Base-by-base conservation (phyloP, 2,888 invertebrate species). In the Drosophila maculinotata region DNA sequence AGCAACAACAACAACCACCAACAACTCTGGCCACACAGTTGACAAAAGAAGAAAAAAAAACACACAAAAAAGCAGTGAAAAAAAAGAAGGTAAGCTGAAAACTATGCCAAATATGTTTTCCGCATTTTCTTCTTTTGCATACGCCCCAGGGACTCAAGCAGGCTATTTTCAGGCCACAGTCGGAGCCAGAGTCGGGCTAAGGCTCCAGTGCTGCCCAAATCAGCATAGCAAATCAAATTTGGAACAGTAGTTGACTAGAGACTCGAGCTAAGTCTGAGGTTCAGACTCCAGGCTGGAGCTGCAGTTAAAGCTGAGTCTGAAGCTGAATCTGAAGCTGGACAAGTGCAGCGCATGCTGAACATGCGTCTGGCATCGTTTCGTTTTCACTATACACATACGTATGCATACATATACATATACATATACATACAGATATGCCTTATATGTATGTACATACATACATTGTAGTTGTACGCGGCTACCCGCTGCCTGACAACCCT, bases 81-180 rank as follows among this genome's bases (percentile, higher is more conserved):
- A 51, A 45, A 15, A 41, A 9, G 35, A 47, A 30, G 51, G 20
- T 9, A 33, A 31, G 23, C 35, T 33, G 17, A 67, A 76, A 88
- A 83, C 77, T 86, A 88, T 88, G 88, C 88, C 81, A 80, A 70
- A 70, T 74, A 84, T 81, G 81, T 88, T 83, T 83, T 88, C 88
- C 87, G 83, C 87, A 77, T 88, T 80, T 83, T 83, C 60, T 67
- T 53, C 54, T 63, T 59, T 57, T 68, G 68, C 80, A 68, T 75
- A 80, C 78, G 73, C 78, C 81, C 66, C 74, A 77, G 79, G 76
- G 58, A 65, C 62, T 52, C 51, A 53, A 36, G 7, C 54, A 10
- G 69, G 48, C 30, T 17, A 41, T 20, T 51, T 51, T 26, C 51
- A 49, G 17, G 53, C 26, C 25, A 36, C 35, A 45, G 26, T 2